A percentile compares a stretch with the other conserved stretches of the same genome.
phyloP scores from a whole-genome alignment of 2,888 invertebrate species.

The Plusia festucae region DNA sequence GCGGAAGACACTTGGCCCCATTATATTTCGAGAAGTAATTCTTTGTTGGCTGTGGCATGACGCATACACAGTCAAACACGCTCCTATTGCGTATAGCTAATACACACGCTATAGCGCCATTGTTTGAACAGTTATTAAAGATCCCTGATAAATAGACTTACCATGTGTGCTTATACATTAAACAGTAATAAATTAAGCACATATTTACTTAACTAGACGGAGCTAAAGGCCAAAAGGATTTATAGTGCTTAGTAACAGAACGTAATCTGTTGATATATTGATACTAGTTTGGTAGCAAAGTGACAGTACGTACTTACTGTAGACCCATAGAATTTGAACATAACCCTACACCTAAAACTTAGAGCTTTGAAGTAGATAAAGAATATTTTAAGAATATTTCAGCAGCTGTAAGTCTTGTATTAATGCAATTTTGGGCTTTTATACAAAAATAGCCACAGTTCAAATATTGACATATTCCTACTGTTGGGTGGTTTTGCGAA shows the following conservation, averaged over 20 bases:
- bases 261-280: not conserved
- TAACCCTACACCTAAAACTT: no score
- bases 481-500: not conserved
- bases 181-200: slow-evolving; percentile 48
- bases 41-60: slow-evolving; percentile 70
- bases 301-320: not conserved
- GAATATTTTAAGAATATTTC: no score
- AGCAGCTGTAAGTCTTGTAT: no score
- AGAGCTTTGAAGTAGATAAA: no score
- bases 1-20: slow-evolving; percentile 68
- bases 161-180: slow-evolving; percentile 31
- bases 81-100: slow-evolving; percentile 47
- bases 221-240: slow-evolving; percentile 37
- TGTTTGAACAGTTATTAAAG: slow-evolving; percentile 47
- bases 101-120: slow-evolving; percentile 46
- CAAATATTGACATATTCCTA: not conserved
- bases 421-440: no score
- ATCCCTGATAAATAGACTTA: slow-evolving; percentile 46
- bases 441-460: not conserved
- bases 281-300: not conserved
- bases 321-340: not conserved
- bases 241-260: not conserved
- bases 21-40: slow-evolving; percentile 71
- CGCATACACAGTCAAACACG: slow-evolving; percentile 60
- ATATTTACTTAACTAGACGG: slow-evolving; percentile 42